Evolutionary conservation across 1,140 invertebrate genomes (phyloP).

Genomic region (Patella vulgata): DNA sequence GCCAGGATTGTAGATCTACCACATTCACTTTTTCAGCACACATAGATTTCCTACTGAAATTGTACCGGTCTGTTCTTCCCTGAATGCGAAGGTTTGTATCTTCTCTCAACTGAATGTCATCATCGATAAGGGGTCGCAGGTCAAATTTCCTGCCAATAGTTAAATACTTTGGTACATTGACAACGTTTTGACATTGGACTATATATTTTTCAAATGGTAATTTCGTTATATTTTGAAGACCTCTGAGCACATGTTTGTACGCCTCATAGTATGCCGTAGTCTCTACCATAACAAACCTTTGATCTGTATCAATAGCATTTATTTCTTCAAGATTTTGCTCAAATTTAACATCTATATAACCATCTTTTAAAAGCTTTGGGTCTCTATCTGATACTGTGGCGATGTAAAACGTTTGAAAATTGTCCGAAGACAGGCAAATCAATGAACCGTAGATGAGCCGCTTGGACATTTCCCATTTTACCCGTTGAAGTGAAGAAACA

Average conservation of each 20-base stretch:
- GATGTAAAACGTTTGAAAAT: conserved; percentile 76
- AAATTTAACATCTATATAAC: conserved; percentile 65
- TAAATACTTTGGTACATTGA: conserved; percentile 52
- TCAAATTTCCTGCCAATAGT: conserved; percentile 14
- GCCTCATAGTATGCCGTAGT: conserved; percentile 70
- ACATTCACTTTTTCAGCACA: conserved; percentile 24
- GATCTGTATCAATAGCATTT: conserved; percentile 17
- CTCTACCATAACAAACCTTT: conserved; percentile 66
- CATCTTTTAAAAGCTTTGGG: conserved; percentile 44
- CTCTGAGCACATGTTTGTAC: conserved; percentile 66
- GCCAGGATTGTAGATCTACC: conserved; percentile 46
- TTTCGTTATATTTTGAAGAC: conserved; percentile 60
- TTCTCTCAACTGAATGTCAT: conserved; percentile 25
- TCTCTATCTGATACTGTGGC: conserved; percentile 76
- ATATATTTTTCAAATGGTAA: conserved; percentile 65
- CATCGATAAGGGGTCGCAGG: conserved; percentile 41
- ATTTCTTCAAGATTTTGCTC: conserved; percentile 25
- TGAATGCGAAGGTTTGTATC: conserved; percentile 16
- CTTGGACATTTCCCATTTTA: conserved; percentile 67
- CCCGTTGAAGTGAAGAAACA: conserved; percentile 36
- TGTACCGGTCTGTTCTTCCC: conserved; percentile 12
- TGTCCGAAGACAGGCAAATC: conserved; percentile 75
- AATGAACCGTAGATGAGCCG: conserved; percentile 79
- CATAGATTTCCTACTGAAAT: conserved; percentile 18
- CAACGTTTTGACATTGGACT: conserved; percentile 44